Evolutionary conservation across 2,888 invertebrate species (phyloP).

Genomic region (Galeruca laticollis): DNA sequence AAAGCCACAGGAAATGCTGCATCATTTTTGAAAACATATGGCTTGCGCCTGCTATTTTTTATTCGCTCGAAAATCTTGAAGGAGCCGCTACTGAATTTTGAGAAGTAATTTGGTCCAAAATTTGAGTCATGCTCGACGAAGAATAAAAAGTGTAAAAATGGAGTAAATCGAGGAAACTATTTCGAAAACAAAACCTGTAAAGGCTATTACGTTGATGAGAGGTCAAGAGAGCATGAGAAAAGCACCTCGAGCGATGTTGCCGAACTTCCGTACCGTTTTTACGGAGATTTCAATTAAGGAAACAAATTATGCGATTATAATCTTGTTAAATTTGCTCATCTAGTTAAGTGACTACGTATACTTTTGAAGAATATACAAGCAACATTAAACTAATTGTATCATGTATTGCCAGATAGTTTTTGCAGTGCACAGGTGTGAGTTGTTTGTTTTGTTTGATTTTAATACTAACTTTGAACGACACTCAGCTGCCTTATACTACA

Average conservation of each 20-base stretch:
- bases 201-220: conserved; percentile 46
- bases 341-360: too few relatives aligned
- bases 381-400: too few relatives aligned
- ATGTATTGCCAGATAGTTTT: too few relatives aligned
- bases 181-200: conserved; percentile 46
- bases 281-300: conserved; percentile 8
- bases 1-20: neutral
- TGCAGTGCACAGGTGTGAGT: too few relatives aligned
- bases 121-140: conserved; percentile 26
- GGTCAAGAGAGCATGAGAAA: conserved; percentile 50
- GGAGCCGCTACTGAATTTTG: conserved; percentile 15
- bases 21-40: too few relatives aligned
- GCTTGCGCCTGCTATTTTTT: too few relatives aligned
- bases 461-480: too few relatives aligned
- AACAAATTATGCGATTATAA: neutral
- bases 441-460: too few relatives aligned
- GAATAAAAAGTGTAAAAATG: conserved; percentile 42
- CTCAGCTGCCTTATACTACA: too few relatives aligned
- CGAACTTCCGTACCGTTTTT: conserved; percentile 19
- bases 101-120: conserved; percentile 26
- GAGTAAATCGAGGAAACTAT: conserved; percentile 40
- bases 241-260: conserved; percentile 26
- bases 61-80: neutral
- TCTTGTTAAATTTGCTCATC: neutral
- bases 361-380: conserved; percentile 11